A percentile compares a stretch with the other conserved stretches of the same genome.
These are phyloP conservation scores for western clawed frog (Xenopus tropicalis) DNA, from an alignment of 2,113 vertebrate species.

Conservation along the genomic window DNA sequence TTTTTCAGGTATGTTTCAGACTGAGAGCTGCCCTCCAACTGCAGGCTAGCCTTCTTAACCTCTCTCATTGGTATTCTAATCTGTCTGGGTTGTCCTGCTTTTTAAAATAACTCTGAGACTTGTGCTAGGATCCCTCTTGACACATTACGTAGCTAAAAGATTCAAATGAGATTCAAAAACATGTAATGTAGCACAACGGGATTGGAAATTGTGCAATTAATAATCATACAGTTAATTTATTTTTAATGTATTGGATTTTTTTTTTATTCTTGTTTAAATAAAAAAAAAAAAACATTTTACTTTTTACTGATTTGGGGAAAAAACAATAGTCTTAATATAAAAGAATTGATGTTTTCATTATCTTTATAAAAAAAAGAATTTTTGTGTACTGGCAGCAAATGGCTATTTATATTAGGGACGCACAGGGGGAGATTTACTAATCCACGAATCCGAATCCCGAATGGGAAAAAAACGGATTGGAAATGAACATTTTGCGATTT, in stretches of 20 bases:
- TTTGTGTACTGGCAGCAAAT: too few species aligned
- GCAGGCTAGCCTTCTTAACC: conserved; percentile 99
- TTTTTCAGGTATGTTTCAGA: conserved; percentile 93
- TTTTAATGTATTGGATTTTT: conserved; percentile 81
- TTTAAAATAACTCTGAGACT: conserved; percentile 97
- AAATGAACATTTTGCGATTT: too few species aligned
- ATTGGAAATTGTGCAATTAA: conserved; percentile 99
- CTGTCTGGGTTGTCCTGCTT: conserved; percentile 88
- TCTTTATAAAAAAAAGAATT: too few species aligned
- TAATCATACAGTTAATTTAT: conserved; percentile 98
- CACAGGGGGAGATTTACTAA: too few species aligned
- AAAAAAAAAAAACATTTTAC: conserved; percentile 7
- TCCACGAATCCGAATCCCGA: too few species aligned
- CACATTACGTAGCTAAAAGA: conserved; percentile 95
- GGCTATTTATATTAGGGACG: too few species aligned
- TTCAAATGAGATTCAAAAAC: conserved; percentile 98
- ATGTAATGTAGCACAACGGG: conserved; percentile 94
- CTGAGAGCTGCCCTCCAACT: conserved; percentile 96
- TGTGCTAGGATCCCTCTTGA: conserved; percentile 90
- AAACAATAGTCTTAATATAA: too few species aligned
- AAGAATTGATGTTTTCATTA: too few species aligned
- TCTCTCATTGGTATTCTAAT: conserved; percentile 99
- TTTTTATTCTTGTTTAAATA: conserved; percentile 59
- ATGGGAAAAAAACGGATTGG: too few species aligned
- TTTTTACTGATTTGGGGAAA: background rate